phyloP scores from a whole-genome alignment of 1,140 invertebrate genomes.

The Limonius californicus region DNA sequence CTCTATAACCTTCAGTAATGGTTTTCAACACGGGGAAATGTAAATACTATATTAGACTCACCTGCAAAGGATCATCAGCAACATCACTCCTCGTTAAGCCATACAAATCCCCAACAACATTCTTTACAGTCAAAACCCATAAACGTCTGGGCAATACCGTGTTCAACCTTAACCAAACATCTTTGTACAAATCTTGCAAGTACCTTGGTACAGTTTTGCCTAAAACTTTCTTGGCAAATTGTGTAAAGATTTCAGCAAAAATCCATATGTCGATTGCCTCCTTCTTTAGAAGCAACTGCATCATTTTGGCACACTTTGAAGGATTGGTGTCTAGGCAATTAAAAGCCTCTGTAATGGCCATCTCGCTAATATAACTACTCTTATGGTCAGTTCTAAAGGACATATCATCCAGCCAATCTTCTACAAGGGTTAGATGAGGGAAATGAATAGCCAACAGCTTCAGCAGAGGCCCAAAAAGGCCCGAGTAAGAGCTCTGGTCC shows the following conservation, averaged over 20 bases:
- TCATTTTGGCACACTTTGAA: constrained; percentile 65
- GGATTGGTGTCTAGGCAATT: constrained; percentile 66
- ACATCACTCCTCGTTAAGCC: constrained; percentile 43
- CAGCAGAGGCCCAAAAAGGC: constrained; percentile 77
- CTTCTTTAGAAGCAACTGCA: constrained; percentile 73
- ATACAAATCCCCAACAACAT: constrained; percentile 50
- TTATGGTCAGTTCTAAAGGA: constrained; percentile 36
- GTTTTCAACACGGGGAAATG: neutral
- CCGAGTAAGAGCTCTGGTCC: constrained; percentile 85
- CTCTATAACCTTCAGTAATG: too few relatives aligned
- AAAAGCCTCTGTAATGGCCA: constrained; percentile 59
- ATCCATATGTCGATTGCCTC: constrained; percentile 82
- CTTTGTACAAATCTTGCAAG: constrained; percentile 83
- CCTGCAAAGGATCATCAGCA: constrained; percentile 45
- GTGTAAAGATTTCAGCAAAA: constrained; percentile 75
- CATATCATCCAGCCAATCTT: constrained; percentile 87
- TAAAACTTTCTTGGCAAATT: constrained; percentile 74
- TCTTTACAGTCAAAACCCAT: constrained; percentile 88
- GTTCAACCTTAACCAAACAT: constrained; percentile 89
- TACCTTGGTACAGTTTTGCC: constrained; percentile 75
- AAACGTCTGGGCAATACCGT: constrained; percentile 84
- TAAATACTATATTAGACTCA: constrained; percentile 20
- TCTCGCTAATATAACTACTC: constrained; percentile 30
- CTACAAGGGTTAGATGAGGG: constrained; percentile 90
- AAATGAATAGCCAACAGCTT: constrained; percentile 88